Evolutionary conservation across 2,797 vertebrate genomes (phyloP).

Genomic region (Paguma larvata): DNA sequence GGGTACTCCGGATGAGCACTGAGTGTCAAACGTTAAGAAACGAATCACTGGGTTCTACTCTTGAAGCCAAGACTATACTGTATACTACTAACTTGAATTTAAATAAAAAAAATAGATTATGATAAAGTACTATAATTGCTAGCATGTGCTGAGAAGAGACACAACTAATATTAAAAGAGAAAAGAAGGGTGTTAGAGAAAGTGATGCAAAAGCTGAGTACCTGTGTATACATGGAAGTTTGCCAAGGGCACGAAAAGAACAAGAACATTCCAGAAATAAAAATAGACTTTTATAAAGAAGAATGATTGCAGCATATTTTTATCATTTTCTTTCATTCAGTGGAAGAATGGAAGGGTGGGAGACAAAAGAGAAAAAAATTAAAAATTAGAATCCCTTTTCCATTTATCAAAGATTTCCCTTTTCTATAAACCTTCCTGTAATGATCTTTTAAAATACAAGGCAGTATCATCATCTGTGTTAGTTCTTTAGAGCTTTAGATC

Average conservation of each 20-base stretch:
- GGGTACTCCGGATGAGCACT: too few species aligned
- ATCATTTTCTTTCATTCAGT: background rate
- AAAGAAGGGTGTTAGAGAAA: background rate
- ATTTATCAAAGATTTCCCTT: background rate
- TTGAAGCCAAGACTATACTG: too few species aligned
- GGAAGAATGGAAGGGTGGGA: background rate
- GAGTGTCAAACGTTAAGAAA: too few species aligned
- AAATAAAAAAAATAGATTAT: background rate
- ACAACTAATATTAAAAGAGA: background rate
- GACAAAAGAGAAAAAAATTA: background rate
- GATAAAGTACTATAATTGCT: background rate
- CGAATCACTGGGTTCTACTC: too few species aligned
- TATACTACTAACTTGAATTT: too few species aligned
- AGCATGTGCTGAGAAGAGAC: background rate
- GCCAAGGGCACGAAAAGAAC: background rate
- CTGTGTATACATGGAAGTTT: background rate
- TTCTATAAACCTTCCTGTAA: background rate
- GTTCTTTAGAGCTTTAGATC: background rate
- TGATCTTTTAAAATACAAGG: background rate
- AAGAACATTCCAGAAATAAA: background rate
- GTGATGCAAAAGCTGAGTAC: background rate
- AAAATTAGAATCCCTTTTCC: background rate
- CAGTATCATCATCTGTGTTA: background rate
- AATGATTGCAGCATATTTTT: background rate
- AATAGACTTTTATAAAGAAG: background rate